These are phyloP conservation scores for Scaptomyza polygonia DNA, from an alignment of 2,888 invertebrate species.

Conservation along the genomic window DNA sequence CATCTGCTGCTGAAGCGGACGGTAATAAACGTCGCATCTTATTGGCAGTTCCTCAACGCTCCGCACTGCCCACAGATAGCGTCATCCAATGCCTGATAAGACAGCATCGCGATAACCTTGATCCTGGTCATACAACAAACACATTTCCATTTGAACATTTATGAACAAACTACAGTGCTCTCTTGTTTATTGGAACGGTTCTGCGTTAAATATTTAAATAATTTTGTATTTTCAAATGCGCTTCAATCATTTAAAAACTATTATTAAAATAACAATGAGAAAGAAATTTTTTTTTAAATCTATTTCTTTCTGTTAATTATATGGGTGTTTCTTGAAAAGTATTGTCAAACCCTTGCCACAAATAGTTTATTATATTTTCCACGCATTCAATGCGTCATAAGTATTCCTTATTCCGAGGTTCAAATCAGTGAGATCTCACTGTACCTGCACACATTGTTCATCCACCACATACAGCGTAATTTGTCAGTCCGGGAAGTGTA, in stretches of 20 bases:
- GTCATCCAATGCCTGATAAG: constrained; percentile 35
- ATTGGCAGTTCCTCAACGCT: constrained; percentile 17
- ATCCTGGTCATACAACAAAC: constrained; percentile 47
- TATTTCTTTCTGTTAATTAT: not conserved
- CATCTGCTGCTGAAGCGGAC: constrained; percentile 14
- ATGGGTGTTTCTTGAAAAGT: not conserved
- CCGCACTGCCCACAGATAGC: constrained; percentile 9
- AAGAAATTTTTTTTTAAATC: too few species aligned
- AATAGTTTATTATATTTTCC: too few species aligned
- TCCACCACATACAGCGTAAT: not conserved
- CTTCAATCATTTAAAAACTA: too few species aligned
- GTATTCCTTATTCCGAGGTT: too few species aligned
- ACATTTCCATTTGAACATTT: not conserved
- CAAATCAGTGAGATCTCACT: not conserved
- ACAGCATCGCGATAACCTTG: constrained; percentile 61
- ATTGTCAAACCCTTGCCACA: too few species aligned
- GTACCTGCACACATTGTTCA: not conserved
- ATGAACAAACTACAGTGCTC: not conserved
- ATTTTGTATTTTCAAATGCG: too few species aligned
- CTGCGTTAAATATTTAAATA: too few species aligned
- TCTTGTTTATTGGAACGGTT: not conserved
- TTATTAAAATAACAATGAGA: too few species aligned
- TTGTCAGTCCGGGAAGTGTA: constrained; percentile 10
- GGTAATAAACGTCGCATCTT: constrained; percentile 38
- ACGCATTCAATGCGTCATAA: too few species aligned